Base-by-base conservation (phyloP, 2,797 vertebrate genomes). In the Sternotherus odoratus region DNA sequence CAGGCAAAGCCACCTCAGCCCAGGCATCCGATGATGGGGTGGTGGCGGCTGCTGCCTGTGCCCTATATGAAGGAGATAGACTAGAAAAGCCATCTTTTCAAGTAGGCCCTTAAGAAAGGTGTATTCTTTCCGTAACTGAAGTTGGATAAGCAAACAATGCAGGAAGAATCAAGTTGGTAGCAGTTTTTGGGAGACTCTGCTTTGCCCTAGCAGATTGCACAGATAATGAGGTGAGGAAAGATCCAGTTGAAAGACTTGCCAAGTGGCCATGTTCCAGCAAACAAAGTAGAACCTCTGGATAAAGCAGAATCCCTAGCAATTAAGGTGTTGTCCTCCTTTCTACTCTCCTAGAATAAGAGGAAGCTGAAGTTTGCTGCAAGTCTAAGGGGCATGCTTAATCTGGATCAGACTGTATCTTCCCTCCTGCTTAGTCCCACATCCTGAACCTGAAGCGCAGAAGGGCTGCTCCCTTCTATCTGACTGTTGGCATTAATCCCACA, bases 81-180 rank as follows among this genome's bases (percentile, higher is more conserved):
- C 77, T 13, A 39, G 11, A 66, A 80, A 88, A 91, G 28, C 3
- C 4, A 2, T 54, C 85, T 36, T 48, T 23, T 69, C n/a, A 69
- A 23, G 63, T 28, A 80, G 36, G 57, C 12, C 24, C 53, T 84
- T 46, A 21, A 69, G 54, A 53, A 12, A 6, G 24, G 48, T 10
- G 5, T 39, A 26, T 54, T 81, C 43, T 24, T 21, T 28, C 0
- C 0, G 10, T 48, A 78, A 87, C 30, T 72, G 87, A 78, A 30
- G 56, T 60, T 23, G 43, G 17, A 21, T 50, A 83, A 86, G 43
- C 7, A 87, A 87, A 23, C 6, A 75, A 3, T 72, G 19, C 30
- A 91, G 11, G 80, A 89, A 86, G 43, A 5, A 30, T 84, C 43
- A 4, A 51, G 33, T 4, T 89, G 57, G 57, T 33, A 60, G 30